Evolutionary conservation across 2,888 invertebrate species (phyloP).

Genomic region (Oxycera nigricornis): DNA sequence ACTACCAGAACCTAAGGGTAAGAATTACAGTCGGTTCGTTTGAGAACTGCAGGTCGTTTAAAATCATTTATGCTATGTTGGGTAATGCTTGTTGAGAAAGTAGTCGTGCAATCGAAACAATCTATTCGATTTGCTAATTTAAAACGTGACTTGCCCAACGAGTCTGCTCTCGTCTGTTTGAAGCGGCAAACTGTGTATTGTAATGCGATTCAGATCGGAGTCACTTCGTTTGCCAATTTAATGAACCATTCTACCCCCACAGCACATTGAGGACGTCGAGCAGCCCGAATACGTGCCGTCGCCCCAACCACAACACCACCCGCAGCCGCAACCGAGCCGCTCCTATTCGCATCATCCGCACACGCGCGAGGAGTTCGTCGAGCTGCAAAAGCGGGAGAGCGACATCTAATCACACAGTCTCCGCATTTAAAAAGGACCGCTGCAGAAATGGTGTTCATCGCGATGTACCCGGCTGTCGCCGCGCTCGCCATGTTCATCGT

Average conservation of each 20-base stretch:
- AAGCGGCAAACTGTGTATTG: too few relatives aligned
- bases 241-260: neutral
- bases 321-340: conserved; percentile 31
- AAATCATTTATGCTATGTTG: too few relatives aligned
- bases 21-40: too few relatives aligned
- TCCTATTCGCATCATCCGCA: conserved; percentile 48
- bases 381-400: conserved; percentile 80
- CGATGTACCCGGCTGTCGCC: conserved; percentile 80
- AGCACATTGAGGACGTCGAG: conserved; percentile 34
- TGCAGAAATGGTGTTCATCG: conserved; percentile 70
- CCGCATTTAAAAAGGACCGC: conserved; percentile 46
- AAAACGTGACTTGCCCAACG: too few relatives aligned
- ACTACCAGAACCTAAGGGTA: conserved; percentile 55
- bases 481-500: conserved; percentile 76
- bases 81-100: too few relatives aligned
- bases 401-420: conserved; percentile 67
- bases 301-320: conserved; percentile 51
- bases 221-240: neutral
- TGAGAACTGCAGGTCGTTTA: too few relatives aligned
- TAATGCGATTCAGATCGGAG: too few relatives aligned
- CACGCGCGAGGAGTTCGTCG: conserved; percentile 64
- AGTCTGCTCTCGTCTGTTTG: too few relatives aligned
- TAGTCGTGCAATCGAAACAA: too few relatives aligned
- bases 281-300: conserved; percentile 47
- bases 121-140: too few relatives aligned